Evolutionary conservation across 2,113 vertebrate genomes (phyloP).

Genomic region (Axis porcinus): DNA sequence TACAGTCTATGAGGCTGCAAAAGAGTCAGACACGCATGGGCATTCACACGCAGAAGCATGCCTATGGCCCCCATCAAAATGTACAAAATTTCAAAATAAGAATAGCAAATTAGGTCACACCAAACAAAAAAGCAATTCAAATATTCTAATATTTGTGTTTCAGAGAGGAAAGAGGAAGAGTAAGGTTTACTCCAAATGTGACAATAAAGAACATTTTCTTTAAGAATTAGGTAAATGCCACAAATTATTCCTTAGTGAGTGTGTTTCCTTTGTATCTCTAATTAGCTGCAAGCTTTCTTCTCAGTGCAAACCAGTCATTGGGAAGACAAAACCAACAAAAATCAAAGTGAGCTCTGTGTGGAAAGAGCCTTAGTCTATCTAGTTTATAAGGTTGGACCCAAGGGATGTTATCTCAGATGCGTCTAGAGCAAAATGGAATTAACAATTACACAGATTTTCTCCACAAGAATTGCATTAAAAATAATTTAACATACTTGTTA

Average conservation of each 20-base stretch:
- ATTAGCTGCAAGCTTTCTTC: background rate
- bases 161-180: background rate
- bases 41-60: background rate
- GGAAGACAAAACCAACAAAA: conserved; percentile 30
- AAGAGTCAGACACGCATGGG: background rate
- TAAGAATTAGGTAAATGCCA: background rate
- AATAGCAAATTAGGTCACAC: background rate
- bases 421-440: conserved; percentile 64
- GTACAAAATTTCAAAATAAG: background rate
- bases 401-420: conserved; percentile 63
- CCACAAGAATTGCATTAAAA: conserved; percentile 67
- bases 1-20: background rate
- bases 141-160: background rate
- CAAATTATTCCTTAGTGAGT: background rate
- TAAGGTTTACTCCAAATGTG: background rate
- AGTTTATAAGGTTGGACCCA: conserved; percentile 49
- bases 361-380: background rate
- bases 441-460: conserved; percentile 67
- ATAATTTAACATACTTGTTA: conserved; percentile 73
- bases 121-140: background rate
- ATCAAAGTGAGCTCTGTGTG: conserved; percentile 29
- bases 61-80: background rate
- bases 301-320: background rate
- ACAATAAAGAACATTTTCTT: background rate
- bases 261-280: background rate